Base-by-base conservation (phyloP, 1,140 invertebrate species). In the Ruditapes philippinarum region DNA sequence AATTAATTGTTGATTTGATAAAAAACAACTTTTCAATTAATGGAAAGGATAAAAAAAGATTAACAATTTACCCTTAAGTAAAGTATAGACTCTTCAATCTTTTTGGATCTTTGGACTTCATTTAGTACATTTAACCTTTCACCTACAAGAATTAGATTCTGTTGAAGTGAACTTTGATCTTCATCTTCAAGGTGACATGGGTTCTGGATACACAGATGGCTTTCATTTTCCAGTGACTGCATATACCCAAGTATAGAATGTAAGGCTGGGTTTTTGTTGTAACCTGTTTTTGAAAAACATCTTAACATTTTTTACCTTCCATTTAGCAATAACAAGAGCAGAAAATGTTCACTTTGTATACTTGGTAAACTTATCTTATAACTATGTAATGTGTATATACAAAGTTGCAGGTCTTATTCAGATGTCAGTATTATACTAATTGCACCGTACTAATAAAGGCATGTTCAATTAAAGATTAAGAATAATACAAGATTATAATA, bases 201-300 rank as follows among this genome's bases (percentile, higher is more conserved):
- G 38, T 70, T 38, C 65, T 70, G 33, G 31, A 70, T 70, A 28
- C 65, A 70, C 36, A 70, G 65, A 28, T 70, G 65, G 28, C 65
- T 70, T 17, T 70, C 65, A 70, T 70, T 36, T 70, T 70, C 65
- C 7, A 70, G 14, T 38, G 3, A 17, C 28, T 70, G 65, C 65
- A 70, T 70, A 22, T 70, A 70, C n/a, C 14, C 28, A 4, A 70
- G 33, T 38, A 38, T 25, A 38, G 11, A 3, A 38, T 38, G 38
- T 40, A 70, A 70, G 19, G 65, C 22, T 38, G 65, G 65, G 36
- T 70, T 12, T 31, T 4, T 65, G 25, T 7, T 65, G 28, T 31
- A 1, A 65, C 33, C 62, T 65, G 62, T 33, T n/a, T n/a, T n/a
- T n/a, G n/a, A n/a, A 51, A 51, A 9, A 11, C 49, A 51, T 51